Evolutionary conservation across 2,797 vertebrate genomes (phyloP), one percentile per base, ranked within the genome.

Genomic region (Phataginus tetradactyla): DNA sequence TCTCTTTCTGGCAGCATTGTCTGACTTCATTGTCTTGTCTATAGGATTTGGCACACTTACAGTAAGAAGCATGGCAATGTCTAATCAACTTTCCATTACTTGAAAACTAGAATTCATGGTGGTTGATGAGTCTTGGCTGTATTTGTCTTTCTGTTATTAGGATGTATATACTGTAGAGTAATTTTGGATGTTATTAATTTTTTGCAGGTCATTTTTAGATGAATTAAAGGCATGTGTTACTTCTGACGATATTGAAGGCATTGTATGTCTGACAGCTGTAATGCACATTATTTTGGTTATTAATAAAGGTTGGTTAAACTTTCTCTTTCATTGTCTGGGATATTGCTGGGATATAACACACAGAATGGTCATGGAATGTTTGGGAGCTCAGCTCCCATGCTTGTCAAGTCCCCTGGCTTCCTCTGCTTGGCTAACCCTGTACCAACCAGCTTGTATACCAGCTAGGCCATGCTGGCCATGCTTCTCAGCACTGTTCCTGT

Each of bases 141-240:
- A 15, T 72, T 92, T 72, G 12, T 92, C 12, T 74, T 45, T 55
- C 11, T 75, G 0, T 57, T 8, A 42, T 68, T 81, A 75, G 37
- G 5, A 20, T 57, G 45, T 45, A 10, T 53, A n/a, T 7, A 3
- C 32, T 66, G 0, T 45, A 21, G 8, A 86, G n/a, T 93, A 85
- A 96, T 32, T 84, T 71, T 32, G 49, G 39, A 17, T 92, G 32
- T 80, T 86, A 7, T 75, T 81, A 37, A 79, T 92, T 91, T 96
- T 94, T 96, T 42, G 90, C 94, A 99, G 99, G 94, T 99, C 99
- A 17, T 99, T 99, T 99, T 97, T 99, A 98, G 98, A 97, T 37
- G 99, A 99, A 97, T 97, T 99, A 91, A 97, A 97, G 96, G 98
- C 98, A 0, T 99, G 98, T 78, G 96, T 99, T 96, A 97, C 98